Base-by-base conservation (phyloP, 2,888 invertebrate species). In the Brassicogethes aeneus region DNA sequence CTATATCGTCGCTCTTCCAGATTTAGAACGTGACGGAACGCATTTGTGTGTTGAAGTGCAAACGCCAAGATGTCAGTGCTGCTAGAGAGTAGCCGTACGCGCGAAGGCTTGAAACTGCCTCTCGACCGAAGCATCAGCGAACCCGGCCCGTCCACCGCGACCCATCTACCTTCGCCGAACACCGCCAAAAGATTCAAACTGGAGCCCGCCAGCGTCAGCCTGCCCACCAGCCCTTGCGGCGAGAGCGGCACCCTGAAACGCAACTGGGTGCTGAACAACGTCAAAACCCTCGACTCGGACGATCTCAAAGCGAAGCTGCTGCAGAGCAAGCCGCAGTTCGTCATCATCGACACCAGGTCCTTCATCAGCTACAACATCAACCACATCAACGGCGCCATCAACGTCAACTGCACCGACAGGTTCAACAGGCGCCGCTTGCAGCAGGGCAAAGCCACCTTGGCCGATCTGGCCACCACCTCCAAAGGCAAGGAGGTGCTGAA, bases 371-470 rank as follows among this genome's bases (percentile, higher is more conserved):
- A 77, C 69, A 82, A 83, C 61, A 71, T 76, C 48, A 76, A 76
- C 59, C 84, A 84, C 65, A 76, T 84, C 47, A 69, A 72, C 42
- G 81, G 80, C 30, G 77, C 80, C 15, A 74, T 80, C 55, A 84
- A 84, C 65, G 75, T 84, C 46, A 82, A 81, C 62, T 83, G 82
- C 59, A 75, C 79, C 23, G 82, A 83, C 61, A 70, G 82, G 35
- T 79, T 82, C 62, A 81, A 80, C 60, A 70, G 80, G 43, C 70
- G 78, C 48, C 67, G 83, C 16, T 66, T 84, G 47, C 79, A 80
- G 57, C 74, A 77, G 56, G 80, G 82, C 8, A 79, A 79, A 55
- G 79, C 79, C 7, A 73, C 73, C 2, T 62, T 82, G 15, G 75
- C 79, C 37, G 82, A 84, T 62, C 65, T 84, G 46, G 78, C 81